Percentiles rank a stretch among this genome's conserved stretches.
These are phyloP conservation scores for Phaonia tiefii DNA, from an alignment of 2,888 invertebrate genomes.

Conservation along the genomic window DNA sequence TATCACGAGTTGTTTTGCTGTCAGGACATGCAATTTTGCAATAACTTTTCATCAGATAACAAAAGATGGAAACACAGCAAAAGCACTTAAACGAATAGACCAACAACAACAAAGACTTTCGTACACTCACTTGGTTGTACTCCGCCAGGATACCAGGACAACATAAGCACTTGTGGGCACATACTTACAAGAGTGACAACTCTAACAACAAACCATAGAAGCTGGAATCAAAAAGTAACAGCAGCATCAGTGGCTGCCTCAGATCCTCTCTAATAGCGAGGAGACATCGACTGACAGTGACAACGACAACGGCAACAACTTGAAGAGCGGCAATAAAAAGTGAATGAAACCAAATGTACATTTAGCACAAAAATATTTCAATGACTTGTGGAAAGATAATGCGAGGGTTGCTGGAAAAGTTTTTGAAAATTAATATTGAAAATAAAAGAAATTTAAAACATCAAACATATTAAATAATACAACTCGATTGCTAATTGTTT, in stretches of 20 bases:
- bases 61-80: conserved; percentile 40
- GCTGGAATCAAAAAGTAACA: conserved; percentile 35
- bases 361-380: conserved; percentile 28
- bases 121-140: not conserved
- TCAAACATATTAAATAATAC: too few relatives aligned
- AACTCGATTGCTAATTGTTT: too few relatives aligned
- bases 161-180: conserved; percentile 42
- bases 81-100: conserved; percentile 58
- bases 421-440: too few relatives aligned
- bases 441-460: too few relatives aligned
- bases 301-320: not conserved
- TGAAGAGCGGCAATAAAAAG: not conserved
- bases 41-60: conserved; percentile 59
- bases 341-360: conserved; percentile 31
- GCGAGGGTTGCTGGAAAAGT: not conserved
- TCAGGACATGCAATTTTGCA: conserved; percentile 56
- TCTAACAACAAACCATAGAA: conserved; percentile 21
- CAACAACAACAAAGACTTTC: conserved; percentile 31
- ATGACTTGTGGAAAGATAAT: not conserved
- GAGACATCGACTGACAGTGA: conserved; percentile 3
- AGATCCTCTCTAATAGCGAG: conserved; percentile 10
- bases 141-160: conserved; percentile 21
- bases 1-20: conserved; percentile 6
- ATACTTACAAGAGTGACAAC: conserved; percentile 46
- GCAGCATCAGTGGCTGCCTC: conserved; percentile 7